Base-by-base conservation (phyloP, 2,888 invertebrate genomes). In the Matsumyia berberina region DNA sequence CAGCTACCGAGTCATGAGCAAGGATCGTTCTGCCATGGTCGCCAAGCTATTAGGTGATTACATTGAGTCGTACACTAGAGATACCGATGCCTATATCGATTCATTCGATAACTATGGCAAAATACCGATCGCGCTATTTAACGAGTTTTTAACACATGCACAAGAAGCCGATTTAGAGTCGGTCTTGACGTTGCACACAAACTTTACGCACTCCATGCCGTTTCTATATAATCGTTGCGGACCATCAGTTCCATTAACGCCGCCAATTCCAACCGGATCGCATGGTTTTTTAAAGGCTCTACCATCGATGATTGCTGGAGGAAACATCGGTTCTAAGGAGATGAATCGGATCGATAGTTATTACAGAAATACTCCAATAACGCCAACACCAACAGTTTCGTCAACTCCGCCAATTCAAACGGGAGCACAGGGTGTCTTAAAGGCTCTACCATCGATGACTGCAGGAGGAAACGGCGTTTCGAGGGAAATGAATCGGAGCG, bases 31-130 rank as follows among this genome's bases (percentile, higher is more conserved):
- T 79, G 97, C 97, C 1, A 94, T 97, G 88, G 95, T 96, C 62
- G 96, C 97, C 1, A 97, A 96, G 91, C 95, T 96, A 88, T 92
- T 91, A 62, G 96, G 96, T 89, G 97, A 97, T 91, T 97, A 96
- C 91, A 93, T 97, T 62, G 96, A 96, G 92, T 93, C 95, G 88
- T 97, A 97, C 92, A 96, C 95, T 90, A 93, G 95, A 69, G 97
- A 97, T 91, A 97, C 97, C 0, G 96, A 97, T 88, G 92, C 95
- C 29, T 96, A 95, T 89, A 93, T 94, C 2, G 95, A 96, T 90
- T 94, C 94, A 67, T 94, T 94, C 80, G 96, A 96, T 88, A 93
- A 93, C 83, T 94, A 94, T 60, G 94, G 90, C 2, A 91, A 92
- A 90, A 92, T 92, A 86, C 91, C 92, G 44, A 93, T 90, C 90